Evolutionary conservation across 2,797 vertebrate species (phyloP).

Genomic region (Lates japonicus): DNA sequence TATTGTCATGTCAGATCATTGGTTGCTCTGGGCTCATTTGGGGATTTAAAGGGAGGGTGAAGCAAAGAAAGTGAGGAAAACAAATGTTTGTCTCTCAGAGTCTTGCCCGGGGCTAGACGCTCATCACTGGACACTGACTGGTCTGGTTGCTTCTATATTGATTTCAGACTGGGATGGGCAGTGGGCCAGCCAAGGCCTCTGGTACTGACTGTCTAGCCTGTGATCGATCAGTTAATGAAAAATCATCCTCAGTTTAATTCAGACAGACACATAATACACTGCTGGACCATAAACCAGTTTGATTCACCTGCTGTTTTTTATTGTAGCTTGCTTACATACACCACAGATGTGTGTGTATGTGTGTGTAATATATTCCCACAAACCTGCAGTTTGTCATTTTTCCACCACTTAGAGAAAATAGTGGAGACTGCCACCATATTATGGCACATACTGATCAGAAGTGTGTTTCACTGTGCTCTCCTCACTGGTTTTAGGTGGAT

Average conservation of each 20-base stretch:
- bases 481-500: too few species aligned
- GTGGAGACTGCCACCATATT: background rate
- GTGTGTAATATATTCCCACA: too few species aligned
- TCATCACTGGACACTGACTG: slow-evolving; percentile 73
- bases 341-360: background rate
- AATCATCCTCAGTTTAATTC: slow-evolving; percentile 50
- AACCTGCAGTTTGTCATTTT: background rate
- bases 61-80: slow-evolving; percentile 56
- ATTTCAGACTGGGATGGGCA: slow-evolving; percentile 61
- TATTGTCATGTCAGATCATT: slow-evolving; percentile 67
- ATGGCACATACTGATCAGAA: background rate
- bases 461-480: too few species aligned
- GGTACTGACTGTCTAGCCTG: slow-evolving; percentile 73
- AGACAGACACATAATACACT: slow-evolving; percentile 38
- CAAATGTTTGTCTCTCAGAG: slow-evolving; percentile 55
- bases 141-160: slow-evolving; percentile 77
- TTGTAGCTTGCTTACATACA: background rate
- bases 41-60: slow-evolving; percentile 39
- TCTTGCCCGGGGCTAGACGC: slow-evolving; percentile 72
- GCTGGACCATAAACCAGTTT: slow-evolving; percentile 17
- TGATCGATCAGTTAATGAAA: slow-evolving; percentile 68
- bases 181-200: slow-evolving; percentile 63
- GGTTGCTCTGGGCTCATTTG: slow-evolving; percentile 55
- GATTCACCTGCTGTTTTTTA: slow-evolving; percentile 32
- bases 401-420: background rate